A percentile compares a stretch with the other conserved stretches of the same genome.
Evolutionary conservation across 1,140 invertebrate genomes (phyloP).

Genomic region (Drosophila subpulchrella): DNA sequence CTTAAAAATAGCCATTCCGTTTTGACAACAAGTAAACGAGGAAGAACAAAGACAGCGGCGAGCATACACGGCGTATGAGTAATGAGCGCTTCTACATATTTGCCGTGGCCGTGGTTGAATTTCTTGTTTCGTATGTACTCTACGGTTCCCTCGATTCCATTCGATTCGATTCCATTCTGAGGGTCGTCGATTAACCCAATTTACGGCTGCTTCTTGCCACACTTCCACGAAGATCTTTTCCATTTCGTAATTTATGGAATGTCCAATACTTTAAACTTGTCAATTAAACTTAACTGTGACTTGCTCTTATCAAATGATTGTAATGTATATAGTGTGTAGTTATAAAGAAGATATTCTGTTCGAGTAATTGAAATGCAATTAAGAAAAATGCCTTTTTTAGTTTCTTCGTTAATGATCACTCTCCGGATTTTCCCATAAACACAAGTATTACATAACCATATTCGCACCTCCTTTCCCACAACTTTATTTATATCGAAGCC

Average conservation of each 20-base stretch:
- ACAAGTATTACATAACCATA: neutral
- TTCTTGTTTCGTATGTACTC: slow-evolving; percentile 2
- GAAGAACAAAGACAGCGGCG: slow-evolving; percentile 15
- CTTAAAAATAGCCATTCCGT: slow-evolving; percentile 69
- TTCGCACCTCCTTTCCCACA: neutral
- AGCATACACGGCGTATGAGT: slow-evolving; percentile 52
- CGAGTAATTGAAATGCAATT: neutral
- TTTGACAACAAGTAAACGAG: slow-evolving; percentile 37
- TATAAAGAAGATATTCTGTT: neutral
- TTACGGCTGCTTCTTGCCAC: slow-evolving; percentile 5
- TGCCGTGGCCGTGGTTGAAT: neutral
- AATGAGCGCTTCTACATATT: slow-evolving; percentile 36
- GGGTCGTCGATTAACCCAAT: slow-evolving; percentile 47
- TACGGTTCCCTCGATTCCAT: slow-evolving; percentile 6
- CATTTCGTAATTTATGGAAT: slow-evolving; percentile 15
- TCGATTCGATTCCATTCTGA: slow-evolving; percentile 1
- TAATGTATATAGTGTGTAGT: neutral
- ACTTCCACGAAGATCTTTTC: slow-evolving; percentile 12
- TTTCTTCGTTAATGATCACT: neutral
- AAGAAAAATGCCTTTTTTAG: neutral
- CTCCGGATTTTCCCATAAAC: neutral
- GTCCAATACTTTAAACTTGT: neutral
- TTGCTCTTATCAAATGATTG: neutral
- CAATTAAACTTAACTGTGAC: too few species aligned
- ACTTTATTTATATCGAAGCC: neutral